These are phyloP conservation scores for Helicoverpa armigera DNA, from an alignment of 1,140 invertebrate genomes.

Conservation along the genomic window DNA sequence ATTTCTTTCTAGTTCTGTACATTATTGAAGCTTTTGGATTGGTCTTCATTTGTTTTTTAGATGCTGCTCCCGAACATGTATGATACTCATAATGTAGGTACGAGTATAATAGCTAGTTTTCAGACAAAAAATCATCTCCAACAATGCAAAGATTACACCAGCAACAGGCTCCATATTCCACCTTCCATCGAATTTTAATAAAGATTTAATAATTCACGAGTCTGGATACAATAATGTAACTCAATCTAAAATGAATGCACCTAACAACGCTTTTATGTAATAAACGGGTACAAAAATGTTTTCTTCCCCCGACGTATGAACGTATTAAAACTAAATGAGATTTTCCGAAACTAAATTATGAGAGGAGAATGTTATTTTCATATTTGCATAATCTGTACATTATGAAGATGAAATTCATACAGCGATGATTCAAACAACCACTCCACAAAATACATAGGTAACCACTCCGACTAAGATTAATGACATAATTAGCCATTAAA, in stretches of 20 bases:
- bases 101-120: too few relatives aligned
- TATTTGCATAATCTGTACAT: conserved; percentile 44
- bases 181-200: not conserved
- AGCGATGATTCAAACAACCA: conserved; percentile 33
- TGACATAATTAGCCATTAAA: conserved; percentile 35
- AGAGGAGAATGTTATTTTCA: conserved; percentile 31
- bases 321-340: conserved; percentile 41
- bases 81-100: too few relatives aligned
- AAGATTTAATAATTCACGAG: not conserved
- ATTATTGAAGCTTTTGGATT: too few relatives aligned
- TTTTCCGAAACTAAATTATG: conserved; percentile 44
- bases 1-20: too few relatives aligned
- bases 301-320: not conserved
- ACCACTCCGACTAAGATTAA: conserved; percentile 32
- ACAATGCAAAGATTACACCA: too few relatives aligned
- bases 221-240: not conserved
- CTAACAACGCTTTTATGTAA: not conserved
- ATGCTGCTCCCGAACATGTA: too few relatives aligned
- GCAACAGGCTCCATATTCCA: too few relatives aligned
- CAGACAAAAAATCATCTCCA: too few relatives aligned
- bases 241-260: conserved; percentile 17
- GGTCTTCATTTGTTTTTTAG: too few relatives aligned
- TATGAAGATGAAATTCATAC: conserved; percentile 41
- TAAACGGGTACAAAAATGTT: conserved; percentile 22
- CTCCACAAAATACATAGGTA: too few relatives aligned